These are phyloP conservation scores for Yponomeuta sedellus DNA, from an alignment of 2,888 invertebrate species.

Conservation along the genomic window DNA sequence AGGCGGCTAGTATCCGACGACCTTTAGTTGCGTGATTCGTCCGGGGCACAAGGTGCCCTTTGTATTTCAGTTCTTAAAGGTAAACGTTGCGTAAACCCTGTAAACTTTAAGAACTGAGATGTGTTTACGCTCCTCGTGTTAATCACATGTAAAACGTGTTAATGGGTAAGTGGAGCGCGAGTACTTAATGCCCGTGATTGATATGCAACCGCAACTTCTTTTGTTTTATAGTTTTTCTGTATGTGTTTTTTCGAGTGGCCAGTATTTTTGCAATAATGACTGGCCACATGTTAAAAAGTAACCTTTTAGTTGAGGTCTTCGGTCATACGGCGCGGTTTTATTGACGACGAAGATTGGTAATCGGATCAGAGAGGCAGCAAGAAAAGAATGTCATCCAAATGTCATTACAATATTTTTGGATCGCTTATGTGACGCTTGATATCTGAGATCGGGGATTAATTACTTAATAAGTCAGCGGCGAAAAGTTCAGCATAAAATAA, in stretches of 20 bases:
- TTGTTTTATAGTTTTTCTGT: not conserved
- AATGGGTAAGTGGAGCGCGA: conserved; percentile 56
- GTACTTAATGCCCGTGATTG: conserved; percentile 57
- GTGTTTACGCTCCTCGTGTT: conserved; percentile 38
- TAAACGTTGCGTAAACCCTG: conserved; percentile 44
- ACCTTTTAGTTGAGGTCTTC: not conserved
- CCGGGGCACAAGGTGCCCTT: conserved; percentile 48
- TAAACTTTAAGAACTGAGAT: conserved; percentile 39
- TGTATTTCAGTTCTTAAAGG: conserved; percentile 49
- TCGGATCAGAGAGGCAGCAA: not conserved
- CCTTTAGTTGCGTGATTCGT: conserved; percentile 1
- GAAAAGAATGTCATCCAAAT: conserved; percentile 1
- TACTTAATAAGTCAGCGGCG: conserved; percentile 2
- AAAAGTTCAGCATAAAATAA: conserved; percentile 13
- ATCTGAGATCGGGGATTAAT: conserved; percentile 6
- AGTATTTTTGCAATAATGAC: not conserved
- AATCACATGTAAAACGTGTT: conserved; percentile 45
- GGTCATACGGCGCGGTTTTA: not conserved
- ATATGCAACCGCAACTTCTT: conserved; percentile 33
- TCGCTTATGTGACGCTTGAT: not conserved
- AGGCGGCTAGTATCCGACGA: not conserved
- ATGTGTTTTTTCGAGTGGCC: not conserved
- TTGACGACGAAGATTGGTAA: not conserved
- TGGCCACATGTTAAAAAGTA: not conserved
- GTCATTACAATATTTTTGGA: conserved; percentile 5